Base-by-base conservation (phyloP, 2,888 invertebrate genomes). In the Tetropium fuscum region DNA sequence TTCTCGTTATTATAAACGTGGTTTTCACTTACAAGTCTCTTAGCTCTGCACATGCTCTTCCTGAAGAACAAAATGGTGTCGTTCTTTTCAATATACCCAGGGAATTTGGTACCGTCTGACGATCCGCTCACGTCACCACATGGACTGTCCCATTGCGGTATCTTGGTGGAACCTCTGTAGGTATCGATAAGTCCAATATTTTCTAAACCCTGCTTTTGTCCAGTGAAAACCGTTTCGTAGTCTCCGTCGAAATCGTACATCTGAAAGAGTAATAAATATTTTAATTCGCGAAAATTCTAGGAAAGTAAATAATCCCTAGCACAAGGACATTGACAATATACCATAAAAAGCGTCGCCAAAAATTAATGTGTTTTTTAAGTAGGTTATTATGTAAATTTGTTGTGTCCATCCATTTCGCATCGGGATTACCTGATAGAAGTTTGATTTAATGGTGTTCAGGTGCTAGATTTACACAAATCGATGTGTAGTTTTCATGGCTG, bases 31-130 rank as follows among this genome's bases (percentile, higher is more conserved):
- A 93, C 93, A 87, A 94, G 82, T 41, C 85, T 85, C 18, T 91
- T 90, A n/a, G 92, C 88, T 58, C 95, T 85, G 78, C 95, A 96
- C 74, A 95, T 85, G 75, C 94, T 94, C 78, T 93, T 93, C 60
- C 94, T 86, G 80, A 87, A 96, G 81, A 95, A 93, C 58, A 88
- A 78, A 0, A 94, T 78, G 0, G 86, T 85, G 8, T 93, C 91
- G 60, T 92, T 90, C 8, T 85, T 86, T 16, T 84, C 74, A 0
- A 94, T 85, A 47, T 87, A 87, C 8, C 93, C 90, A 13, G 85
- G 87, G 79, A 94, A 96, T 79, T 94, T 95, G 10, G 92, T 90
- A 1, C 94, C 95, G 75, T 95, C 95, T 0, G 94, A 94, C 0
- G 93, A 87, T 16, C 88, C 86, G 59, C 87, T 86, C 4, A 95